These are phyloP conservation scores for Drosophila nr. perissopoda DNA, from an alignment of 2,888 invertebrate species.

Conservation along the genomic window DNA sequence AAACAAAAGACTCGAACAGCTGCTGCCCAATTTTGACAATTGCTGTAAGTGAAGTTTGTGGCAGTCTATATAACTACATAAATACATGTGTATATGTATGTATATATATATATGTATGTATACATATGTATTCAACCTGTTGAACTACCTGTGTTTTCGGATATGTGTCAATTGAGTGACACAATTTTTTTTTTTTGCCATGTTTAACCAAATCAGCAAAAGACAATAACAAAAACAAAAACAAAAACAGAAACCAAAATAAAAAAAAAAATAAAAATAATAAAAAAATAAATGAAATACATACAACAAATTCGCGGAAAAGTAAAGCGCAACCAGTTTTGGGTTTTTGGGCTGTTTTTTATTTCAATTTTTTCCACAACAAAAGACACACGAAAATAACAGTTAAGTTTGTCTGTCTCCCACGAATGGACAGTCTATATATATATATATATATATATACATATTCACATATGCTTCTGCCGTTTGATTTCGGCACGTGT, in stretches of 20 bases:
- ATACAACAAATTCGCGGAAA: slow-evolving; percentile 55
- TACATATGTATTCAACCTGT: slow-evolving; percentile 29
- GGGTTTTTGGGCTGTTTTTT: slow-evolving; percentile 25
- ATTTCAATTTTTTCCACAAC: slow-evolving; percentile 34
- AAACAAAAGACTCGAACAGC: background rate
- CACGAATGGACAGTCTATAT: slow-evolving; percentile 17
- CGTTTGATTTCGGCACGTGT: slow-evolving; percentile 50
- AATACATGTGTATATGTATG: too few species aligned
- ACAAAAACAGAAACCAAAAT: slow-evolving; percentile 11
- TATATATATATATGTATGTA: background rate
- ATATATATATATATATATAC: slow-evolving; percentile 11
- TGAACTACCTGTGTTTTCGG: slow-evolving; percentile 36
- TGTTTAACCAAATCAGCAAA: slow-evolving; percentile 66
- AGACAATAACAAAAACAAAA: slow-evolving; percentile 7
- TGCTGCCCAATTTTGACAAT: background rate
- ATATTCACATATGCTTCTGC: slow-evolving; percentile 12
- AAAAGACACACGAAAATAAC: slow-evolving; percentile 45
- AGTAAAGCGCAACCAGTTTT: slow-evolving; percentile 61
- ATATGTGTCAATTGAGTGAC: slow-evolving; percentile 70
- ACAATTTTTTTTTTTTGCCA: slow-evolving; percentile 36
- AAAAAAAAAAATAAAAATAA: slow-evolving; percentile 5
- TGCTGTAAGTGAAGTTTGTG: background rate
- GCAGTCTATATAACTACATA: background rate
- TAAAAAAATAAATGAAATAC: slow-evolving; percentile 24
- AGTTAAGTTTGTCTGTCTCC: slow-evolving; percentile 52